Conservation (phyloP, 2,113 vertebrate genomes). For the Phaethornis superciliosus region DNA sequence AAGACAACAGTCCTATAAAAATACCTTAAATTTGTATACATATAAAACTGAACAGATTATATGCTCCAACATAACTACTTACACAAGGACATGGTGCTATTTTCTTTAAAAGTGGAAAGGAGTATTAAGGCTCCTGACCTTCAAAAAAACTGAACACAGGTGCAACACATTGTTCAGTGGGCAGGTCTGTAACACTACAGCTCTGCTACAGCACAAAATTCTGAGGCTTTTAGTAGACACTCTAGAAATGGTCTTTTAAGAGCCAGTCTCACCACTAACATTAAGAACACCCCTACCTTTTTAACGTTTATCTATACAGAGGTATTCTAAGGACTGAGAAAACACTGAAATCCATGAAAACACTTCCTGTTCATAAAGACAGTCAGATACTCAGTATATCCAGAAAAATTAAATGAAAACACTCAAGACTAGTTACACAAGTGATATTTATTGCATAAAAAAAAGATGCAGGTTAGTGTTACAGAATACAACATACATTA, state of each 20-base stretch:
- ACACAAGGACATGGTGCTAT: neutral
- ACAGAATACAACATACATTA: neutral
- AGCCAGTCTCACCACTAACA: neutral
- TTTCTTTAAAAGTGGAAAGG: neutral
- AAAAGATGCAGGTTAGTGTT: neutral
- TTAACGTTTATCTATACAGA: neutral
- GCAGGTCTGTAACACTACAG: neutral
- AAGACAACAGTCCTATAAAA: neutral
- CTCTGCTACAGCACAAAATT: neutral
- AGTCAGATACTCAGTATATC: neutral
- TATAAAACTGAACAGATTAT: neutral
- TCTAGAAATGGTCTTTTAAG: neutral
- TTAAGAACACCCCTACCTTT: neutral
- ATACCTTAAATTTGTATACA: neutral
- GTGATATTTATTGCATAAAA: neutral
- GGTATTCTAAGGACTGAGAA: neutral
- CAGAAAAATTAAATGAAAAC: neutral
- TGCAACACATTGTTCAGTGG: neutral
- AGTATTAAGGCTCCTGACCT: neutral
- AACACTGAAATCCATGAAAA: neutral
- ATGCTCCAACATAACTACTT: neutral
- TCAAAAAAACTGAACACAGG: neutral
- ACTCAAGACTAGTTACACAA: neutral
- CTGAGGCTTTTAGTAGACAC: neutral
- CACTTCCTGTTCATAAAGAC: neutral